phyloP scores from a whole-genome alignment of 2,113 vertebrate species.

The Acinonyx jubatus region DNA sequence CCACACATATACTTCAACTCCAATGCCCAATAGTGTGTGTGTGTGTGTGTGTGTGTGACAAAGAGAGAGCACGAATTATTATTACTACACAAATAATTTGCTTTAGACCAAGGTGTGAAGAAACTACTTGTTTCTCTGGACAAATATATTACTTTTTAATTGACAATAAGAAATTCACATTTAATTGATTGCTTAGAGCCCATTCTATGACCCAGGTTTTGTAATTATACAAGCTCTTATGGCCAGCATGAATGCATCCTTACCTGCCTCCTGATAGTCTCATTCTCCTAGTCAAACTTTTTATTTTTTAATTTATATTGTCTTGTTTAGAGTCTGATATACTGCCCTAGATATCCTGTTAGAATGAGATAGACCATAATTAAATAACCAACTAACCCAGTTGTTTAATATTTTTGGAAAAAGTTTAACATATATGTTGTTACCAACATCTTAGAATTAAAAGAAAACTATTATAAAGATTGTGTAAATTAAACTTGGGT shows the following conservation, averaged over 20 bases:
- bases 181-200: background rate
- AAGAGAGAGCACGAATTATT: background rate
- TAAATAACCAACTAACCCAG: background rate
- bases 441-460: background rate
- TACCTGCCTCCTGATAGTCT: background rate
- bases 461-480: background rate
- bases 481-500: background rate
- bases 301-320: background rate
- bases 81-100: background rate
- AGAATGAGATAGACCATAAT: background rate
- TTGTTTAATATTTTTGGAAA: background rate
- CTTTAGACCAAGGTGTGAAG: background rate
- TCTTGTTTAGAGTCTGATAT: constrained; percentile 11
- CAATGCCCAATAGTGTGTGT: background rate
- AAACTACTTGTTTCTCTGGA: background rate
- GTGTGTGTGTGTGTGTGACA: background rate
- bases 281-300: background rate
- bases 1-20: background rate
- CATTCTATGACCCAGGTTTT: background rate
- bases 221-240: background rate
- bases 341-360: background rate
- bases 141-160: background rate
- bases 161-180: constrained; percentile 12
- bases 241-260: background rate
- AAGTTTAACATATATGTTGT: background rate